Evolutionary conservation across 2,113 vertebrate species (phyloP), one percentile per base, ranked within the genome.

Genomic region (Donacobius atricapilla): DNA sequence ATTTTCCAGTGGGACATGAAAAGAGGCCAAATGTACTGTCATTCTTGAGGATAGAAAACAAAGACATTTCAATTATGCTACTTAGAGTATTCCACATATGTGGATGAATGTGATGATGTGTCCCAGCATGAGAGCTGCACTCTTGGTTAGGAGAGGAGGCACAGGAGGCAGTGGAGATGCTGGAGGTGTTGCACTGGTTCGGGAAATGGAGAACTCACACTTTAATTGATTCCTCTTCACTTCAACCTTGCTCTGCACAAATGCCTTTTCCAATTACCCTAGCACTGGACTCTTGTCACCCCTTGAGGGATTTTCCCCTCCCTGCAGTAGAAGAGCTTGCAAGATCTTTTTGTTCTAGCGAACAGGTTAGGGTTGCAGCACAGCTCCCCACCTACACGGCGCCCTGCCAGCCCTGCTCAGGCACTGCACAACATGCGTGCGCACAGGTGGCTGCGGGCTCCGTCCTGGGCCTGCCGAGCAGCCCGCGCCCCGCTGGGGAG

Each of bases 161-260:
- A 3, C 1, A 3, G 44, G 53, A 57, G 39, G 30, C 15, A 61
- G 27, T 0, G 0, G 31, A 48, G 51, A 20, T 45, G 23, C 31
- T 2, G 0, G n/a, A 65, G 37, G 13, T 57, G 30, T 20, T 18
- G 21, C 1, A 5, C 47, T 3, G 15, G 6, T 19, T 68, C 53
- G 7, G 25, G 2, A 31, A 48, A 47, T 0, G 0, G 15, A 54
- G 11, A 88, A 56, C 40, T 56, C 0, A 2, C 39, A 27, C 35
- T 77, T 76, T 13, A n/a, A 64, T 6, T 5, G 18, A 73, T 33
- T 83, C 16, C 25, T 42, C 33, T 90, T 53, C 1, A 1, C 42
- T 51, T 24, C 30, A 50, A 2, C 40, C 89, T 24, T 23, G 45
- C 42, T 65, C 33, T 69, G 76, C 33, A 51, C 3, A 5, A 15